Conservation (phyloP, 2,888 invertebrate genomes). For the Drosophila parthenogenetica region DNA sequence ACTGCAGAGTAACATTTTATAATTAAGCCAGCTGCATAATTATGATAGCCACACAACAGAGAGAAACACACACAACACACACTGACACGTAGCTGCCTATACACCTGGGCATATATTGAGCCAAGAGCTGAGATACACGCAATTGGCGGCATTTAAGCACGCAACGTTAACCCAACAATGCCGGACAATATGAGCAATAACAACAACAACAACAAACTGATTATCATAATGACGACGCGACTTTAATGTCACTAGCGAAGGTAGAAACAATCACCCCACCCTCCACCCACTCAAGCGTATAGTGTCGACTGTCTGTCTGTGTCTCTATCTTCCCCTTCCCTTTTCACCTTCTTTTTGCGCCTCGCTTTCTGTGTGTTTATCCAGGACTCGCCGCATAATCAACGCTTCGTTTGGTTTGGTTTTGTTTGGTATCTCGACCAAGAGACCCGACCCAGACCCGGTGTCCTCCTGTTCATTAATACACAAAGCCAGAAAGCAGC, state of each 20-base stretch:
- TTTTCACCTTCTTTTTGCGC: not conserved
- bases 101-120: conserved; percentile 21
- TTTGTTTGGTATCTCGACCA: conserved; percentile 2
- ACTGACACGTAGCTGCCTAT: not conserved
- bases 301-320: conserved; percentile 1
- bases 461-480: conserved; percentile 55
- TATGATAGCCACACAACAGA: conserved; percentile 58
- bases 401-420: conserved; percentile 38
- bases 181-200: conserved; percentile 31
- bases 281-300: conserved; percentile 1
- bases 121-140: conserved; percentile 58
- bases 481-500: conserved; percentile 36
- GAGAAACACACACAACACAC: conserved; percentile 24
- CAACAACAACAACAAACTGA: conserved; percentile 51
- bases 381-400: conserved; percentile 59
- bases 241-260: conserved; percentile 51
- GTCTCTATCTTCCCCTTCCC: not conserved
- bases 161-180: conserved; percentile 70
- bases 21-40: conserved; percentile 81
- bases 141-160: conserved; percentile 78
- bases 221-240: conserved; percentile 73
- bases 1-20: conserved; percentile 76
- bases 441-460: not conserved
- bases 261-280: conserved; percentile 8
- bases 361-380: conserved; percentile 24